Evolutionary conservation across 1,140 invertebrate species (phyloP), one percentile per base, ranked within the genome.

Genomic region (Saxidomus purpurata): DNA sequence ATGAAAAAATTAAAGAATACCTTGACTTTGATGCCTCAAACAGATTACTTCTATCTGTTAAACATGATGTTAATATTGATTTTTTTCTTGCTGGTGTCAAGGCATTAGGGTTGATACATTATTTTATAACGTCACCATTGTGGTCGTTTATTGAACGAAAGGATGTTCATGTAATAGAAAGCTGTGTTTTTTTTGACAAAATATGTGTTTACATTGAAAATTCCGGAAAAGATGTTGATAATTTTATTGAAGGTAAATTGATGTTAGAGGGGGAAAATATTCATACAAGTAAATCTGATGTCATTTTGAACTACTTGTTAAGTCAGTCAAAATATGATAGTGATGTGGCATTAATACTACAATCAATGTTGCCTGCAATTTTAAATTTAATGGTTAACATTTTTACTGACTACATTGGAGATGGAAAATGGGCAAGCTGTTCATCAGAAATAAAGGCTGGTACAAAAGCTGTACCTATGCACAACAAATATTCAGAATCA

Each of bases 401-500:
- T 22, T 83, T 82, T 61, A 55, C 4, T n/a, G 79, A 82, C 79
- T 40, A 67, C 61, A 55, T 83, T 63, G n/a, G n/a, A 43, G 81
- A 47, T 63, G 81, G 61, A 67, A 83, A 36, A 38, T 63, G 80
- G 80, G 80, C 36, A 22, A 63, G 25, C 36, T 38, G 17, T 47
- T 69, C 82, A 52, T 22, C 11, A 85, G 61, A 85, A 85, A 85
- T 69, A 31, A 80, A 80, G 61, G 34, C n/a, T n/a, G 43, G 52
- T 22, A 77, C 74, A 40, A 79, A 61, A 79, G 47, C 71, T n/a
- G 38, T 61, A 36, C 85, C 71, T 34, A 79, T 52, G 43, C 86
- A 87, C 55, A 87, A 79, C 38, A 87, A 87, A 36, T 80, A 38
- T 67, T 80, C 74, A 59, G 86, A 79, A 80, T 47, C 74, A 25